phyloP scores from a whole-genome alignment of 2,888 invertebrate genomes.

The Pammene aurita region DNA sequence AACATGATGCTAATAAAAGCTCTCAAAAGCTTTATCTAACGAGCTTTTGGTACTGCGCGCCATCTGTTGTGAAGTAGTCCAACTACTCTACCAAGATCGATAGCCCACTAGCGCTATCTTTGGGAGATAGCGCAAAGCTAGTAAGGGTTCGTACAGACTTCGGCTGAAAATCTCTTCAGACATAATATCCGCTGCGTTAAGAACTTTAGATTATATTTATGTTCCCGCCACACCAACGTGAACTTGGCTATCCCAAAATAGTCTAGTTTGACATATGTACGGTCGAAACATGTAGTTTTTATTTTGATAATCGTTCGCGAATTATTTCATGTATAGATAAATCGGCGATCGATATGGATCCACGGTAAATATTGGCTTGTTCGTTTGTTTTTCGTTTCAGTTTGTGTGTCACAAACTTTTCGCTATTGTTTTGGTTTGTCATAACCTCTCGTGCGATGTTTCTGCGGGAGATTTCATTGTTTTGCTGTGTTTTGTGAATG shows the following conservation, averaged over 20 bases:
- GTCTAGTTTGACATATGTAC: slow-evolving; percentile 80
- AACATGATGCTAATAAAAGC: slow-evolving; percentile 17
- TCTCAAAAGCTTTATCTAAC: slow-evolving; percentile 6
- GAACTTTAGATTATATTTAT: slow-evolving; percentile 58
- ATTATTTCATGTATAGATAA: slow-evolving; percentile 64
- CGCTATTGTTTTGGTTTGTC: slow-evolving; percentile 68
- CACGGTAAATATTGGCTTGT: slow-evolving; percentile 71
- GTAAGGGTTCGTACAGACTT: slow-evolving; percentile 40
- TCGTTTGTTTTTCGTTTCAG: slow-evolving; percentile 49
- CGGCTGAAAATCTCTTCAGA: slow-evolving; percentile 48
- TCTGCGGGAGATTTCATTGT: slow-evolving; percentile 48
- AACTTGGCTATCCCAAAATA: slow-evolving; percentile 80
- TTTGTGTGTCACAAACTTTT: slow-evolving; percentile 51
- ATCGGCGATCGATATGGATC: slow-evolving; percentile 73
- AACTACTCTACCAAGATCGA: slow-evolving; percentile 32
- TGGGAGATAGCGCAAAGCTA: slow-evolving; percentile 1
- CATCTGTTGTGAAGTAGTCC: slow-evolving; percentile 51
- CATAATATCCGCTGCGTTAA: slow-evolving; percentile 43
- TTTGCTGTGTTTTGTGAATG: slow-evolving; percentile 39
- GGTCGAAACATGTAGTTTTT: slow-evolving; percentile 80
- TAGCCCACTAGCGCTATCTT: slow-evolving; percentile 57
- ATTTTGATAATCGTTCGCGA: slow-evolving; percentile 73
- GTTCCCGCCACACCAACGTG: slow-evolving; percentile 69
- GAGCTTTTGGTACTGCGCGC: slow-evolving; percentile 42
- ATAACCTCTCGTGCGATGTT: slow-evolving; percentile 67